A percentile compares a stretch with the other conserved stretches of the same genome.
Conservation (phyloP, 2,888 invertebrate species). For the Rhingia rostrata region DNA sequence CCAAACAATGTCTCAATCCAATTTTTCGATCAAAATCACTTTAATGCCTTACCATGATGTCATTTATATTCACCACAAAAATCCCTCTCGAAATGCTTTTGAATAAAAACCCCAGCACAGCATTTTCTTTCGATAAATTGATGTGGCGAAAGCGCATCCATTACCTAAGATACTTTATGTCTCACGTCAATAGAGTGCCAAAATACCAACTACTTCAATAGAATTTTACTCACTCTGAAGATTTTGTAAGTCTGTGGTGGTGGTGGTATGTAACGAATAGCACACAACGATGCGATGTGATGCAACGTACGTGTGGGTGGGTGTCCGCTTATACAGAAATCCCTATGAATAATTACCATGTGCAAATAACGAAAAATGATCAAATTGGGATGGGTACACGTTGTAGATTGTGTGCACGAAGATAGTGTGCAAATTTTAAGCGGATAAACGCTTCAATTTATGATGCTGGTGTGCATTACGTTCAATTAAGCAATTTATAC, state of each 20-base stretch:
- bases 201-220: conserved; percentile 48
- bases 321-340: conserved; percentile 41
- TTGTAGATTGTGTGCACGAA: conserved; percentile 39
- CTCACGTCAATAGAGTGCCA: conserved; percentile 53
- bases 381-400: conserved; percentile 43
- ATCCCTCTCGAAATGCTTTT: conserved; percentile 34
- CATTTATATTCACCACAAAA: conserved; percentile 36
- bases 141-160: conserved; percentile 50
- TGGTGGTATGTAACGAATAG: background rate
- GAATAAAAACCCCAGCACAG: conserved; percentile 11
- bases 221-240: conserved; percentile 32
- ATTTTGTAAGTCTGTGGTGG: conserved; percentile 22
- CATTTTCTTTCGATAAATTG: conserved; percentile 41
- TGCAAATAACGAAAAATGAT: conserved; percentile 66
- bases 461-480: conserved; percentile 56
- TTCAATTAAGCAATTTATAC: conserved; percentile 60
- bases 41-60: conserved; percentile 18
- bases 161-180: conserved; percentile 51
- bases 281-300: conserved; percentile 7
- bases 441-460: conserved; percentile 56
- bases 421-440: conserved; percentile 52
- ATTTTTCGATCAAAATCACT: conserved; percentile 14
- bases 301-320: conserved; percentile 13
- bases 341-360: conserved; percentile 66
- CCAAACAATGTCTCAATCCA: background rate